Evolutionary conservation across 1,140 invertebrate genomes (phyloP), one percentile per base, ranked within the genome.

Genomic region (Drosophila ambigua): DNA sequence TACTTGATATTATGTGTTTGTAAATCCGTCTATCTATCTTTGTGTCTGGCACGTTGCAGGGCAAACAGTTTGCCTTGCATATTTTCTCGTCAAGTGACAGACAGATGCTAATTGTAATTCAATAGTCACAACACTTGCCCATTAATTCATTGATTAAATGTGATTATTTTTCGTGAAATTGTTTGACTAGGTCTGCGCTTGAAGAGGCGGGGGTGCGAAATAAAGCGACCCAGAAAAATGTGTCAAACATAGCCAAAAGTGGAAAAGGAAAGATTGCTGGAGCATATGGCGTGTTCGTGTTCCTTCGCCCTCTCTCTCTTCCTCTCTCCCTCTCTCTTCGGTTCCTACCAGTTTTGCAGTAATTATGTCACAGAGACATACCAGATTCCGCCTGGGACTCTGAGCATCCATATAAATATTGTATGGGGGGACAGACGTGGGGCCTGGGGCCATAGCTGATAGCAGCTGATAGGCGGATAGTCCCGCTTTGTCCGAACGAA

Each of bases 281-380:
- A 61, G 7, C 68, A 73, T 63, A 75, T 75, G 72, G 60, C 50
- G 59, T 53, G n/a, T 16, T 43, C 53, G 61, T 66, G 72, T 68
- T 55, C 20, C 43, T 20, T 1, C 20, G 20, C 20, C 20, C 20
- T 20, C 1, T 20, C 20, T 20, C 20, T 2, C 20, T 20, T 16
- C 16, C 16, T 16, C 16, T 16, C 16, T 16, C 16, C 1, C 20
- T 2, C 8, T 1, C 6, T 9, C 13, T 9, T 24, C 31, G 31
- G 31, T 41, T 65, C 28, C 41, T 64, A 49, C 51, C 51, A 53
- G 61, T 75, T 65, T 35, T 48, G 28, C 15, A 13, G 20, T 62
- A 52, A 75, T 75, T 75, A 75, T 75, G 71, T 66, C 72, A 74
- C 8, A 66, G 26, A n/a, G 16, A 11, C 28, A 74, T 66, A 59